Evolutionary conservation across 2,888 invertebrate species (phyloP).

Genomic region (Limnephilus auricula): DNA sequence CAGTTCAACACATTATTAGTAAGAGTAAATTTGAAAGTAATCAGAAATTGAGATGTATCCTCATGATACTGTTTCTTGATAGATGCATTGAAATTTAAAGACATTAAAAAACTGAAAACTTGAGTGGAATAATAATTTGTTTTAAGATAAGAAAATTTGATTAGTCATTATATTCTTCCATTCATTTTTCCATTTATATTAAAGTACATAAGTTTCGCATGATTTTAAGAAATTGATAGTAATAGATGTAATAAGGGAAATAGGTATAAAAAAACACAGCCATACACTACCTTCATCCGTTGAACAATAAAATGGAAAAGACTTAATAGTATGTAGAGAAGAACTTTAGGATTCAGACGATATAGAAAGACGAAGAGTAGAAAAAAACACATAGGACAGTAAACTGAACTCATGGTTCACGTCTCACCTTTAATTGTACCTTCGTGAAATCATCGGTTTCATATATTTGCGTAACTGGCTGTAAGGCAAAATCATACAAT

Average conservation of each 20-base stretch:
- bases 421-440: constrained; percentile 65
- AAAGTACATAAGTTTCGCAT: no score
- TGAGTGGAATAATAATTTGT: no score
- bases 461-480: constrained; percentile 62
- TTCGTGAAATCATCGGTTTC: constrained; percentile 64
- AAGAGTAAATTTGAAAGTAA: background rate
- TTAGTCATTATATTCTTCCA: background rate
- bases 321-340: constrained; percentile 14
- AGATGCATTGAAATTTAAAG: background rate
- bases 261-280: background rate
- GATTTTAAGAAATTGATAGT: background rate
- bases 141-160: no score
- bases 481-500: constrained; percentile 55
- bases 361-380: constrained; percentile 12
- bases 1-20: background rate
- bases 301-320: background rate
- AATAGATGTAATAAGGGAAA: background rate
- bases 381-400: constrained; percentile 34
- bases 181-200: background rate
- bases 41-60: background rate
- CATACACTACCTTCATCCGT: constrained; percentile 21
- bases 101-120: background rate
- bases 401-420: background rate
- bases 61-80: background rate
- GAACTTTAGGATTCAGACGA: background rate